These are phyloP conservation scores for Drosophila elegans DNA, from an alignment of 1,140 invertebrate species.

Conservation along the genomic window DNA sequence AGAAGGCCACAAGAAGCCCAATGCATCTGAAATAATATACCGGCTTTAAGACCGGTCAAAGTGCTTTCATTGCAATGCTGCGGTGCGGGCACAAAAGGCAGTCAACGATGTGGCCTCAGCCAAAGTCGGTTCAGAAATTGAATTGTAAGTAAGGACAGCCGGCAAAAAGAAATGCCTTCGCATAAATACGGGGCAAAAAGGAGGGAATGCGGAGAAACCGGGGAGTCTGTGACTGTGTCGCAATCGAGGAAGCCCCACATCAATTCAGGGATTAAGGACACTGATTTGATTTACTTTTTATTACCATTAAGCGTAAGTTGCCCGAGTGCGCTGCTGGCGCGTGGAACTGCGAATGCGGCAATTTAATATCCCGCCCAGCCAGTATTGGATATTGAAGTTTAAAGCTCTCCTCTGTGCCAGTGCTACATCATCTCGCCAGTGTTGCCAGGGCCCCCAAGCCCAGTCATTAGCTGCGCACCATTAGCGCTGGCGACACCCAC, in stretches of 20 bases:
- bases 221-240: constrained; percentile 35
- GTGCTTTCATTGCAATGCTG: constrained; percentile 34
- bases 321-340: constrained; percentile 51
- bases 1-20: background rate
- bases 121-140: constrained; percentile 64
- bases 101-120: constrained; percentile 53
- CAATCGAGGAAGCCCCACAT: constrained; percentile 71
- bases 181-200: constrained; percentile 67
- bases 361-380: constrained; percentile 54
- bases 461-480: constrained; percentile 81
- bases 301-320: constrained; percentile 83
- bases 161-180: constrained; percentile 65
- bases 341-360: constrained; percentile 51
- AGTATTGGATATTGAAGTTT: constrained; percentile 67
- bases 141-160: constrained; percentile 76
- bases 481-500: constrained; percentile 69
- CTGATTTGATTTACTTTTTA: constrained; percentile 84
- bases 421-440: constrained; percentile 38
- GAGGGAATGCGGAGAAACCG: constrained; percentile 13
- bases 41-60: constrained; percentile 39
- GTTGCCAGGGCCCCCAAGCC: constrained; percentile 21
- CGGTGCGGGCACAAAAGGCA: constrained; percentile 32
- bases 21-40: constrained; percentile 31
- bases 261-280: constrained; percentile 83
- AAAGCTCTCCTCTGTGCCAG: constrained; percentile 51